phyloP scores from a whole-genome alignment of 2,888 invertebrate species.

The Sialis lutaria region DNA sequence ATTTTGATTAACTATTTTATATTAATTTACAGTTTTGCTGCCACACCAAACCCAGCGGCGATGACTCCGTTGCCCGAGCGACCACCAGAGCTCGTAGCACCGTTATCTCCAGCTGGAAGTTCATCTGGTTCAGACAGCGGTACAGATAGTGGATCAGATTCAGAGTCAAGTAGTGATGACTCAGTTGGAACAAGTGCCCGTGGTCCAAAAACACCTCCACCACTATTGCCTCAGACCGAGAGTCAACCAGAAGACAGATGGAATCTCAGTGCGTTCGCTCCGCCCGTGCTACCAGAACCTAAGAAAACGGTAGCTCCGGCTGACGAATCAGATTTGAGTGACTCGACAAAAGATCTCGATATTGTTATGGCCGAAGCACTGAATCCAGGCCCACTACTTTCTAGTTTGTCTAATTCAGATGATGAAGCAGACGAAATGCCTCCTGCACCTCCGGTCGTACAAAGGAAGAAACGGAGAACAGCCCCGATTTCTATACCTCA shows the following conservation, averaged over 20 bases:
- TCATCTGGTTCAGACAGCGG: slow-evolving; percentile 33
- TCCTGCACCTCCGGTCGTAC: slow-evolving; percentile 20
- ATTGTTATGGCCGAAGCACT: slow-evolving; percentile 34
- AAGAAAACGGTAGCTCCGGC: slow-evolving; percentile 7
- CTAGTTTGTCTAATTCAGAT: slow-evolving; percentile 41
- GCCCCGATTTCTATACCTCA: slow-evolving; percentile 16
- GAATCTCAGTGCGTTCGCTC: slow-evolving; percentile 22
- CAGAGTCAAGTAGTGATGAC: slow-evolving; percentile 32
- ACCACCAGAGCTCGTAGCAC: slow-evolving; percentile 29
- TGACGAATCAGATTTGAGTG: slow-evolving; percentile 27
- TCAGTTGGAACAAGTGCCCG: slow-evolving; percentile 23
- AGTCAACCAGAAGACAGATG: slow-evolving; percentile 15
- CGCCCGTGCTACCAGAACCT: not conserved
- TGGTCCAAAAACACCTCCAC: slow-evolving; percentile 12
- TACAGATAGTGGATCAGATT: slow-evolving; percentile 40
- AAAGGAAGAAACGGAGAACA: slow-evolving; percentile 21
- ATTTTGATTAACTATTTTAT: not conserved
- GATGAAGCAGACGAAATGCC: slow-evolving; percentile 23
- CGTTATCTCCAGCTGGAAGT: slow-evolving; percentile 33
- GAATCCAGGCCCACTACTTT: slow-evolving; percentile 26
- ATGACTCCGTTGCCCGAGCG: slow-evolving; percentile 22
- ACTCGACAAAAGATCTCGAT: slow-evolving; percentile 35
- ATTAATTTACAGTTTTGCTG: slow-evolving; percentile 15
- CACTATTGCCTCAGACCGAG: slow-evolving; percentile 6
- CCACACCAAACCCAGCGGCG: slow-evolving; percentile 8